Conservation (phyloP, 2,797 vertebrate genomes). For the Danio aesculapii region DNA sequence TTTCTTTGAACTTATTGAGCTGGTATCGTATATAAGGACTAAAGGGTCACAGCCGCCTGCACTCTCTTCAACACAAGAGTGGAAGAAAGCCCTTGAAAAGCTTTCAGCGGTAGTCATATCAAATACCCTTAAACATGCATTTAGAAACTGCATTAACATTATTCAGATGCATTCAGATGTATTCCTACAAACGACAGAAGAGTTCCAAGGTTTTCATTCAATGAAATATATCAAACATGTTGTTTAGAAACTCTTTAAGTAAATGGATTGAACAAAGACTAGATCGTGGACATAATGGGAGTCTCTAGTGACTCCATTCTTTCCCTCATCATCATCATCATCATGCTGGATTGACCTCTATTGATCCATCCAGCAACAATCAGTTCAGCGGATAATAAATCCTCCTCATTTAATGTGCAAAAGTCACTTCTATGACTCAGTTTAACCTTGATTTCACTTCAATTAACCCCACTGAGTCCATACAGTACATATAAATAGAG, state of each 20-base stretch:
- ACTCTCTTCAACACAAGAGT: too few relatives aligned
- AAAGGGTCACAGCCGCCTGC: too few relatives aligned
- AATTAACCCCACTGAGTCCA: conserved; percentile 19
- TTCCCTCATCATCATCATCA: background rate
- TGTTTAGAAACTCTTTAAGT: background rate
- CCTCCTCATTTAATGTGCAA: background rate
- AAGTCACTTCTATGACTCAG: background rate
- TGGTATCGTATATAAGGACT: too few relatives aligned
- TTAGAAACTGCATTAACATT: background rate
- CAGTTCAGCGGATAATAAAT: background rate
- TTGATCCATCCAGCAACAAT: conserved; percentile 6
- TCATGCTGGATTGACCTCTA: background rate
- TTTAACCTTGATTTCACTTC: conserved; percentile 27
- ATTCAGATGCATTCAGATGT: background rate
- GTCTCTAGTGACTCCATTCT: background rate
- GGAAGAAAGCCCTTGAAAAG: background rate
- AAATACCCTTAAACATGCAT: background rate
- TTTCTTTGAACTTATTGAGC: too few relatives aligned
- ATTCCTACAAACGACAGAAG: background rate
- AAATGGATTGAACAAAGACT: background rate
- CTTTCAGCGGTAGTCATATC: background rate
- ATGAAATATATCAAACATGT: background rate
- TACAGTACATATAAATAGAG: background rate
- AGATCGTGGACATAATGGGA: background rate
- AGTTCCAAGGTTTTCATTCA: background rate